phyloP scores from a whole-genome alignment of 2,888 invertebrate species.

The Tetanocera ferruginea region DNA sequence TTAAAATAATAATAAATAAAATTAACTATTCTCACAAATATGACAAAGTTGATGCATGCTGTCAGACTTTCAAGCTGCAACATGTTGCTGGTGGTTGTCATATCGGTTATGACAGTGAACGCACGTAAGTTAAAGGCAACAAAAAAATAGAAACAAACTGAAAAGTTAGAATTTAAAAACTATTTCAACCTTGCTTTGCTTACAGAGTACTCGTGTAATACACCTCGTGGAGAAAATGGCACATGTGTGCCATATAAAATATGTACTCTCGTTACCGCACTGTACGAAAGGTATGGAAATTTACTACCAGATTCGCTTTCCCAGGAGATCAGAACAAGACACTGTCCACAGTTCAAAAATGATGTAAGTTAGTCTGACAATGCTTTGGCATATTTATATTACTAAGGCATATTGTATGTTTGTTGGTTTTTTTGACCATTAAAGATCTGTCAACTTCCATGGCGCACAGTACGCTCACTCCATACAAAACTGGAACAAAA shows the following conservation, averaged over 20 bases:
- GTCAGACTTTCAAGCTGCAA: background rate
- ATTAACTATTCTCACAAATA: too few relatives aligned
- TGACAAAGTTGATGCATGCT: too few relatives aligned
- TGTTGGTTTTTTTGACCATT: too few relatives aligned
- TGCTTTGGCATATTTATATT: too few relatives aligned
- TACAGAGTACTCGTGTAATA: constrained; percentile 44
- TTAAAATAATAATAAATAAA: too few relatives aligned
- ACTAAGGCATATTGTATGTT: too few relatives aligned
- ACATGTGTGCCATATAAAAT: constrained; percentile 44
- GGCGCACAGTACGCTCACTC: too few relatives aligned
- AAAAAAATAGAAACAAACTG: too few relatives aligned
- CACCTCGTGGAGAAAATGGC: constrained; percentile 43
- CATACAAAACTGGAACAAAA: too few relatives aligned
- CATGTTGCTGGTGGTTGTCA: background rate
- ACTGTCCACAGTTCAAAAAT: background rate
- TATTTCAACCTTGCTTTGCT: too few relatives aligned
- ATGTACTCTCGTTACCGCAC: constrained; percentile 39
- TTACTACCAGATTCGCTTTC: constrained; percentile 37
- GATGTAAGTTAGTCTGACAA: constrained; percentile 14
- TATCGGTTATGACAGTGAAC: background rate
- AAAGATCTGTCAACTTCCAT: too few relatives aligned
- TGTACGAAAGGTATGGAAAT: constrained; percentile 32
- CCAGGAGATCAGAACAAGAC: constrained; percentile 32
- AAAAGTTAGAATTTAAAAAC: too few relatives aligned
- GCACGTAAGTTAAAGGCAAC: constrained; percentile 14